Evolutionary conservation across 2,113 vertebrate genomes (phyloP), one percentile per base, ranked within the genome.

Genomic region (Sitta europaea): DNA sequence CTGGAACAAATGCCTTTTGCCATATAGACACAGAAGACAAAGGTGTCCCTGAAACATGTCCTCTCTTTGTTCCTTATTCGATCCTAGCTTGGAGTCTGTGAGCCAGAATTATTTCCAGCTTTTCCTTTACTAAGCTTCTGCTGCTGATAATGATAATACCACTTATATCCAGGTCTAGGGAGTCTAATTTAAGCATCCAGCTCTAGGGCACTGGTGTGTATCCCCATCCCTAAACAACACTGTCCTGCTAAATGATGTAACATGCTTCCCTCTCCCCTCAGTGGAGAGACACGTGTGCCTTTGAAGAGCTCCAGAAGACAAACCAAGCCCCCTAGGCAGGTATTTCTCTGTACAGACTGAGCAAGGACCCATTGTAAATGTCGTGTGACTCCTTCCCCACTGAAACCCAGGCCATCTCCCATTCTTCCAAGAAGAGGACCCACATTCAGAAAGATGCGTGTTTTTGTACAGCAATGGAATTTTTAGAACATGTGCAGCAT

Each of bases 101-200:
- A 94, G 35, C 6, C 22, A 90, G 66, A 74, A 53, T 33, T 90
- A 36, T 61, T 65, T 75, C 28, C 36, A 57, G 6, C 9, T n/a
- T 88, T 78, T 88, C 35, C 38, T 88, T 89, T 53, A 15, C 17
- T 45, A 55, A 90, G 11, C 9, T 92, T 77, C 12, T 79, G 48
- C 9, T 63, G 53, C 10, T 40, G 33, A 31, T 1, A 15, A 40
- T 0, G 0, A 45, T 65, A 88, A 6, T 16, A 81, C 2, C 36
- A 58, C 23, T 82, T 53, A 57, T 57, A 57, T 76, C 23, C 28
- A 65, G n/a, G 35, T 63, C 66, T 59, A 43, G 33, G 8, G 24
- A 61, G 18, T 50, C 31, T 93, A 79, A 85, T 85, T 87, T 67
- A 81, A 81, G 45, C 33, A 54, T 22, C 5, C 42, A 70, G 19